Conservation (phyloP, 1,140 invertebrate species). For the Bilobella aurantiaca region DNA sequence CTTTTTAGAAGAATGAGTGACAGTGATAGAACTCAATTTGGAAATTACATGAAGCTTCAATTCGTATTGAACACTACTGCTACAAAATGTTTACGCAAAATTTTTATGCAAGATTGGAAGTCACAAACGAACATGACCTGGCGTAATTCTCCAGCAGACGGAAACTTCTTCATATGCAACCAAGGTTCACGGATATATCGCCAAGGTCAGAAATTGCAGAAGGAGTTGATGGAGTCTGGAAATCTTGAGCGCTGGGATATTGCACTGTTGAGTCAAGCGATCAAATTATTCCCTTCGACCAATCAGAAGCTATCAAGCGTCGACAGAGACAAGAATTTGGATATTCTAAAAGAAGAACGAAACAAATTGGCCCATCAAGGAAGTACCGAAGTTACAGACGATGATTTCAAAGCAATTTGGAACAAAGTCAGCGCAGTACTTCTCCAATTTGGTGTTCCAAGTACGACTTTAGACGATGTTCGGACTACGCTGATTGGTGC, state of each 20-base stretch:
- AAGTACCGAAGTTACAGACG: background rate
- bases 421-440: background rate
- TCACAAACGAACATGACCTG: background rate
- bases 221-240: slow-evolving; percentile 6
- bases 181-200: background rate
- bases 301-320: no score
- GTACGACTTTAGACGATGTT: background rate
- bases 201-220: slow-evolving; percentile 4
- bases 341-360: slow-evolving; percentile 1
- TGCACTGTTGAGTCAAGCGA: background rate
- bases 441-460: background rate
- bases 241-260: slow-evolving; percentile 15
- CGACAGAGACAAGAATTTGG: background rate
- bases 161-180: background rate
- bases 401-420: slow-evolving; percentile 6
- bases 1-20: background rate
- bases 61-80: background rate
- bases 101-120: background rate
- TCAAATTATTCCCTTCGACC: background rate
- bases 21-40: background rate
- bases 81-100: background rate
- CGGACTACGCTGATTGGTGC: background rate
- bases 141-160: slow-evolving; percentile 6
- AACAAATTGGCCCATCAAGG: slow-evolving; percentile 15
- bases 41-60: background rate